These are phyloP conservation scores for Lepidochitona cinerea DNA, from an alignment of 2,888 invertebrate genomes.

Conservation along the genomic window DNA sequence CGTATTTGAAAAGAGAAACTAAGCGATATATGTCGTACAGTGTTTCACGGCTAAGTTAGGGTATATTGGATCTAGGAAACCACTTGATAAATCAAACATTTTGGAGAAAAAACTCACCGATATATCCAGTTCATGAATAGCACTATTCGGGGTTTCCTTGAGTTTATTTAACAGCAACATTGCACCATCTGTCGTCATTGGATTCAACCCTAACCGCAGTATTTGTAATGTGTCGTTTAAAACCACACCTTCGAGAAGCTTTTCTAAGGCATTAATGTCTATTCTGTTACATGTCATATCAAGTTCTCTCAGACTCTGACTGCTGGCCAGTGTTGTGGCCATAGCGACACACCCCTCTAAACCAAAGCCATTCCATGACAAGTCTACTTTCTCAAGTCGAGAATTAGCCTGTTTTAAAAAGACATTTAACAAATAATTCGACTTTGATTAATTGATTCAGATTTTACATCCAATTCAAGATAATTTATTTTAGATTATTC, in stretches of 20 bases:
- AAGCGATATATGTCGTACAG: no score
- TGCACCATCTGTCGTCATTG: background rate
- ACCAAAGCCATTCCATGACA: slow-evolving; percentile 59
- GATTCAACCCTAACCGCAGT: slow-evolving; percentile 32
- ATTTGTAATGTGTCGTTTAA: slow-evolving; percentile 38
- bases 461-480: background rate
- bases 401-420: slow-evolving; percentile 39
- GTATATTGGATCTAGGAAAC: no score
- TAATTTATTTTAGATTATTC: no score
- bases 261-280: slow-evolving; percentile 43
- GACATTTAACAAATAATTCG: background rate
- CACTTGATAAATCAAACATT: no score
- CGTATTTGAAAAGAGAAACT: no score
- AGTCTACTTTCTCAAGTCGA: slow-evolving; percentile 39
- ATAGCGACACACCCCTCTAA: slow-evolving; percentile 55
- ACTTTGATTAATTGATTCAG: background rate
- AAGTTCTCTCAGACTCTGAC: slow-evolving; percentile 42
- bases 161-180: background rate
- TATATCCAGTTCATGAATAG: background rate
- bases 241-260: slow-evolving; percentile 46
- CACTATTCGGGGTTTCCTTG: background rate
- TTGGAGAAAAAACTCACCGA: slow-evolving; percentile 16
- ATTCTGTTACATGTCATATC: slow-evolving; percentile 57
- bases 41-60: no score
- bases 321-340: slow-evolving; percentile 41